These are phyloP conservation scores for Amorpha juglandis DNA, from an alignment of 2,888 invertebrate genomes.

Conservation along the genomic window DNA sequence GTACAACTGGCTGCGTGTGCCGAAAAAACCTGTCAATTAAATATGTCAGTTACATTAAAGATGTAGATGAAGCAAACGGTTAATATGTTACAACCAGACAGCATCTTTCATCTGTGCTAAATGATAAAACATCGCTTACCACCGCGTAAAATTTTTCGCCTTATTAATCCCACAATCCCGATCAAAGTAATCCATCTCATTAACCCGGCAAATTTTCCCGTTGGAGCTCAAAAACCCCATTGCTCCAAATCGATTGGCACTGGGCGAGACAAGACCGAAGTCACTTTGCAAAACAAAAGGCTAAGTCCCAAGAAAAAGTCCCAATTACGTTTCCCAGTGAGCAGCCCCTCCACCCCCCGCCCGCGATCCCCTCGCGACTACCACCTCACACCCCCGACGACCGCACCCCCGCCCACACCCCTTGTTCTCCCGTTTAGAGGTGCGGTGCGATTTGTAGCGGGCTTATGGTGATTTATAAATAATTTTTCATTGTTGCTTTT, in stretches of 20 bases:
- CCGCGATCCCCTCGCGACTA: conserved; percentile 29
- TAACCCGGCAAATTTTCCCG: conserved; percentile 20
- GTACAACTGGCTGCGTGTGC: too few species aligned
- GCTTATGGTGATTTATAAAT: neutral
- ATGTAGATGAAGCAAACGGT: too few species aligned
- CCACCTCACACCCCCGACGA: conserved; percentile 30
- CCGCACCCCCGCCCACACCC: conserved; percentile 30
- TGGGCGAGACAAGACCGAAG: conserved; percentile 66
- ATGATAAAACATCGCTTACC: neutral
- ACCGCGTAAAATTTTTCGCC: conserved; percentile 5
- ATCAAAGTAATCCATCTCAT: conserved; percentile 24
- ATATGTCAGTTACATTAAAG: too few species aligned
- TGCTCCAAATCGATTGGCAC: conserved; percentile 66
- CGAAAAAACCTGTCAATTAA: too few species aligned
- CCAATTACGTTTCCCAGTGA: conserved; percentile 75
- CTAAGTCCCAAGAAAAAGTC: conserved; percentile 80
- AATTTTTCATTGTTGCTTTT: neutral
- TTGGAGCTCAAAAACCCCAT: conserved; percentile 33
- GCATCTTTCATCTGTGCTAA: too few species aligned
- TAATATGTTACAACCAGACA: too few species aligned
- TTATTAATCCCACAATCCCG: conserved; percentile 17
- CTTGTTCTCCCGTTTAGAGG: conserved; percentile 22
- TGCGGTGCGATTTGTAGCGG: conserved; percentile 26
- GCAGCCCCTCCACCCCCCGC: conserved; percentile 41
- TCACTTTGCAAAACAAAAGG: conserved; percentile 82